Evolutionary conservation across 1,140 invertebrate genomes (phyloP), one percentile per base, ranked within the genome.

Genomic region (Bicyclus anynana): DNA sequence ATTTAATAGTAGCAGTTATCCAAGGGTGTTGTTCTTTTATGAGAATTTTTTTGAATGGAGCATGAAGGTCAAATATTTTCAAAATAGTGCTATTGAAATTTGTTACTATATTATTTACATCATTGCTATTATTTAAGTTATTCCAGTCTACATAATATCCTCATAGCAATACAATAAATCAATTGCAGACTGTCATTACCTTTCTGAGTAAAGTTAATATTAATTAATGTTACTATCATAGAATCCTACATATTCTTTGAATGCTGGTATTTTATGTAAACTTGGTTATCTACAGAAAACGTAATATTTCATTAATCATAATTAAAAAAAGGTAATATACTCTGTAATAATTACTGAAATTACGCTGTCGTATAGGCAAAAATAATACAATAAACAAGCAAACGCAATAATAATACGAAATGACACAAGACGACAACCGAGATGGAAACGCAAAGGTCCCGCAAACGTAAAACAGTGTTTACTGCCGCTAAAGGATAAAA

Each of bases 1-100:
- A 40, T 40, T 42, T 59, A n/a, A 66, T 51, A n/a, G 56, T 66
- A 33, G 46, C 29, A 12, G 59, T 66, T 46, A 66, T 47, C 64
- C 54, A 66, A 6, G 59, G 59, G 26, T 42, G 51, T 33, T 52
- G 49, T 4, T 33, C 46, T 50, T 44, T 65, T 46, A 38, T 23
- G 2, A 40, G 12, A 49, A 21, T 26, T 37, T 37, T 61, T 51
- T 53, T 50, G 23, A 50, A 7, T 10, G 51, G 58, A 1, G 63
- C 58, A 23, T 65, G 51, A 16, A 44, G n/a, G 29, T 65, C 53
- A 55, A 51, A 61, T 16, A 57, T 20, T 9, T 17, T 53, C 27
- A 61, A 14, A 18, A 65, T 44, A 33, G 5, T 13, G 6, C 3
- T n/a, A 26, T 50, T 60, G 0, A 65, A 44, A 1, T 0, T 9